These are phyloP conservation scores for Ichneumoninae sp. DNA, from an alignment of 2,888 invertebrate genomes.

Conservation along the genomic window DNA sequence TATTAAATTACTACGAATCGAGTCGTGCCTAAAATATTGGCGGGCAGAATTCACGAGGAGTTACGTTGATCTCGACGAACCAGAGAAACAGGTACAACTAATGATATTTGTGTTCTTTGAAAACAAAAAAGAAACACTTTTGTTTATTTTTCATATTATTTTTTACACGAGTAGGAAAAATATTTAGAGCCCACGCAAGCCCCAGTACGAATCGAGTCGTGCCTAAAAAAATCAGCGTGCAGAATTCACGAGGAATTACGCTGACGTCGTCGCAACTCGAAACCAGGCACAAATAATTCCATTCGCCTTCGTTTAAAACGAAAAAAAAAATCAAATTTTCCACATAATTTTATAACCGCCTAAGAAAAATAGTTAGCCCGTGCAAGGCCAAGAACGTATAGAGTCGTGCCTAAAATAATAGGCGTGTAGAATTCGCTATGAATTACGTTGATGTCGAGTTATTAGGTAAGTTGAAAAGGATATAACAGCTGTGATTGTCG, in stretches of 20 bases:
- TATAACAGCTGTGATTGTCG: slow-evolving; percentile 52
- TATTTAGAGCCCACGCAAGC: too few relatives aligned
- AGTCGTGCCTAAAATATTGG: too few relatives aligned
- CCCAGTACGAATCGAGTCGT: too few relatives aligned
- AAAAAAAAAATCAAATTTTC: too few relatives aligned
- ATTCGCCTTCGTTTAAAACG: too few relatives aligned
- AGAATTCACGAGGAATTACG: background rate
- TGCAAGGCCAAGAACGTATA: background rate
- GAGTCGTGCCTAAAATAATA: slow-evolving; percentile 29
- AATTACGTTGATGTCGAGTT: slow-evolving; percentile 57
- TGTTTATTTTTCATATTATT: background rate
- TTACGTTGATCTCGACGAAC: background rate
- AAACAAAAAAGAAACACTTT: too few relatives aligned
- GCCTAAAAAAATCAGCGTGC: too few relatives aligned
- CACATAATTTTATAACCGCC: too few relatives aligned
- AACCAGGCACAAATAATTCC: too few relatives aligned
- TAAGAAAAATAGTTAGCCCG: background rate
- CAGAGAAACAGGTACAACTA: too few relatives aligned
- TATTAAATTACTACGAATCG: too few relatives aligned
- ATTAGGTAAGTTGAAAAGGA: slow-evolving; percentile 53
- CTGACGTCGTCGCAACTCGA: background rate
- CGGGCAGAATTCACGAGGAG: background rate
- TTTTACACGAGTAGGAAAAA: background rate
- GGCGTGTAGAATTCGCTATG: slow-evolving; percentile 49
- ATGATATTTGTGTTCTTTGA: too few relatives aligned